These are phyloP conservation scores for Baronia brevicornis DNA, from an alignment of 2,888 invertebrate species.

Conservation along the genomic window DNA sequence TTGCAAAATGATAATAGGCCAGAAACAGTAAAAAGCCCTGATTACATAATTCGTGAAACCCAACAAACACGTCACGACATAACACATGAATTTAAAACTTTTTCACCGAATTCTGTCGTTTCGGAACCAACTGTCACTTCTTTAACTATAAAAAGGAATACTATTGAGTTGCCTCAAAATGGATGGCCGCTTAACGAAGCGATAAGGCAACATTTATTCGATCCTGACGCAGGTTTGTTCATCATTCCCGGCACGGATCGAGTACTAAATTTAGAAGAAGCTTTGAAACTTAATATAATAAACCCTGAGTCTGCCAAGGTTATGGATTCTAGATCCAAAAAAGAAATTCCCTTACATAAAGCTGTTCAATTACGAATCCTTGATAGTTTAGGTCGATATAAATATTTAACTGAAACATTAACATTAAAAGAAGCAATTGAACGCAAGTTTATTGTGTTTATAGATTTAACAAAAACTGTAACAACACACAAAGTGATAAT, in stretches of 20 bases:
- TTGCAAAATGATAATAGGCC: constrained; percentile 69
- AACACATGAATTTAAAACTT: constrained; percentile 49
- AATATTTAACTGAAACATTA: constrained; percentile 64
- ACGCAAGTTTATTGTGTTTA: constrained; percentile 77
- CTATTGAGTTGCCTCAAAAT: constrained; percentile 86
- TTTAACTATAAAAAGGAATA: constrained; percentile 77
- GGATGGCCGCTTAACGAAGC: constrained; percentile 91
- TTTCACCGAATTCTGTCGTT: constrained; percentile 54
- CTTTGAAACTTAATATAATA: constrained; percentile 89
- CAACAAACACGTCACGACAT: constrained; percentile 36
- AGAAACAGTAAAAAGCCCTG: constrained; percentile 76
- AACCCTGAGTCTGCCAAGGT: constrained; percentile 89
- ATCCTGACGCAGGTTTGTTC: constrained; percentile 88
- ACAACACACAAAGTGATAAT: constrained; percentile 79
- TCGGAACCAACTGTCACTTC: constrained; percentile 69
- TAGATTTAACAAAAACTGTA: constrained; percentile 59
- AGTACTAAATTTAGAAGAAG: constrained; percentile 89
- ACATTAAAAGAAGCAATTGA: constrained; percentile 86
- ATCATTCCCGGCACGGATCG: constrained; percentile 91
- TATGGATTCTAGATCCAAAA: constrained; percentile 83
- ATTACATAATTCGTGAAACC: constrained; percentile 45
- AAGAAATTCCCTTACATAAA: constrained; percentile 79
- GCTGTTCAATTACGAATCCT: constrained; percentile 87
- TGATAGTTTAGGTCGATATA: constrained; percentile 86
- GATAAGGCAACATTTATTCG: constrained; percentile 86